Evolutionary conservation across 2,113 vertebrate species (phyloP), one percentile per base, ranked within the genome.

Genomic region (Tachysurus vachellii): DNA sequence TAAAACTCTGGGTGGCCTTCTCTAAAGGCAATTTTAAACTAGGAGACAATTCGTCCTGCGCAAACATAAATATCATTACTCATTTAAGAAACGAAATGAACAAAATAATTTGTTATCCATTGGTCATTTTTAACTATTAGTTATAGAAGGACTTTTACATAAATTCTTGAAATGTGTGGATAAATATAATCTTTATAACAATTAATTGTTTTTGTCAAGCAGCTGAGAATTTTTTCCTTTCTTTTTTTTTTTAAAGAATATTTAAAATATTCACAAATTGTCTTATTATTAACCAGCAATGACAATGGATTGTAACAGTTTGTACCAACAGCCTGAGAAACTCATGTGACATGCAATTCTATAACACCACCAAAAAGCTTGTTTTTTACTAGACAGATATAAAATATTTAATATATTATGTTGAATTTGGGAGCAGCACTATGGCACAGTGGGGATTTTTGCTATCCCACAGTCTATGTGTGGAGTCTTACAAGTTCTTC

Each of bases 1-100:
- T 21, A 79, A 84, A 66, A 54, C 68, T 44, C 68, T 82, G 80
- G 79, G 70, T 70, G 86, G 70, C 71, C 79, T 57, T 82, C 19
- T 76, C 42, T 79, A 19, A 36, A 71, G 68, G 50, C 44, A 70
- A 56, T 28, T 26, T 14, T 47, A 64, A 81, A 70, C 57, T 66
- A 54, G 75, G 44, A 26, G 42, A 31, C 85, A 81, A 56, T 75
- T 73, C 62, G 56, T 82, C 47, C 21, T 83, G 53, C 71, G 75
- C 21, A 81, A 88, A 88, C 21, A 83, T 21, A 68, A 57, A 62
- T 1, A 26, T 42, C 50, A 54, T 42, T 54, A 54, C 47, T 0
- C 2, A 53, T 50, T 75, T 75, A 50, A 26, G 19, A 47, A 75
- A 75, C 44, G 10, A 9, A 71, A 71, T 6, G 68, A 44, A 71